A percentile compares a stretch with the other conserved stretches of the same genome.
phyloP scores from a whole-genome alignment of 2,888 invertebrate genomes.

The Elysia crispata region DNA sequence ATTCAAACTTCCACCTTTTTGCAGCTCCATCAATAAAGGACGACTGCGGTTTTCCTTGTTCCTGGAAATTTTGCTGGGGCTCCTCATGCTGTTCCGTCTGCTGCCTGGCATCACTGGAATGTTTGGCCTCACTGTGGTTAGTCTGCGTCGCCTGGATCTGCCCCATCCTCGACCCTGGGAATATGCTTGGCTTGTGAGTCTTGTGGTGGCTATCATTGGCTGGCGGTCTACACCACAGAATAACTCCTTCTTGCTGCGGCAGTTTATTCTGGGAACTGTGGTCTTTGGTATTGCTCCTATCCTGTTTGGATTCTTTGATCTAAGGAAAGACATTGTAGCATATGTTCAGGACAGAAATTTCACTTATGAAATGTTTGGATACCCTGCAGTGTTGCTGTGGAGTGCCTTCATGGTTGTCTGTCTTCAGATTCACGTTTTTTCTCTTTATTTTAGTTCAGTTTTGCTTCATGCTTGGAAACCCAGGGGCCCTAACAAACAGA shows the following conservation, averaged over 20 bases:
- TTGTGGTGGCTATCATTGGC: constrained; percentile 90
- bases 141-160: constrained; percentile 88
- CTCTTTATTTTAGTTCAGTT: constrained; percentile 72
- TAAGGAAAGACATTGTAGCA: constrained; percentile 89
- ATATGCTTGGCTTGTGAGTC: constrained; percentile 92
- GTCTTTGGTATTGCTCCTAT: constrained; percentile 89
- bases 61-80: constrained; percentile 92
- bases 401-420: constrained; percentile 92
- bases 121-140: constrained; percentile 93
- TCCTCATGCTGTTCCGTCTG: constrained; percentile 93
- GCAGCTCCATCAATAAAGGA: constrained; percentile 96
- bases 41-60: constrained; percentile 95
- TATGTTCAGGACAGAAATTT: constrained; percentile 85
- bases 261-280: constrained; percentile 83
- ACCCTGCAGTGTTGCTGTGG: constrained; percentile 94
- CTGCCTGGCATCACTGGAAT: constrained; percentile 94
- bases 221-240: constrained; percentile 91
- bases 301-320: constrained; percentile 88
- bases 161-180: constrained; percentile 96
- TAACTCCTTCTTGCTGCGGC: constrained; percentile 80
- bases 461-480: constrained; percentile 74
- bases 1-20: no score
- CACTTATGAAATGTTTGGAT: constrained; percentile 79
- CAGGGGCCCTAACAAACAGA: constrained; percentile 56
- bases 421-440: constrained; percentile 84